Evolutionary conservation across 2,888 invertebrate genomes (phyloP).

Genomic region (Dryocosmus kuriphilus): DNA sequence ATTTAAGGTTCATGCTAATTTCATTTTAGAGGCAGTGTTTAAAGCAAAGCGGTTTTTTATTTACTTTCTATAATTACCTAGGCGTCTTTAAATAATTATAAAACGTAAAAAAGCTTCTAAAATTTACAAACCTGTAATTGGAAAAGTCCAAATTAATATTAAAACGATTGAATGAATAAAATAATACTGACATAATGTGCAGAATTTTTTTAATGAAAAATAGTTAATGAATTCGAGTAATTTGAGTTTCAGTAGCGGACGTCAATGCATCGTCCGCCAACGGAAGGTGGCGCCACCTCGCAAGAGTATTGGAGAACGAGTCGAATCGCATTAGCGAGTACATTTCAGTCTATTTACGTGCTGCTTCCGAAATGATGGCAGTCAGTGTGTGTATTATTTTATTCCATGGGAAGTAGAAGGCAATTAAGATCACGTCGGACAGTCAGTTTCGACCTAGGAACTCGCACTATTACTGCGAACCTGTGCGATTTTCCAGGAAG

Average conservation of each 20-base stretch:
- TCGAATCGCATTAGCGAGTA: constrained; percentile 48
- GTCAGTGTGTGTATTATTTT: constrained; percentile 41
- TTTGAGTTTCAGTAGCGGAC: constrained; percentile 64
- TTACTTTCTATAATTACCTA: too few relatives aligned
- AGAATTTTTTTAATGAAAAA: not conserved
- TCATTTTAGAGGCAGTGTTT: too few relatives aligned
- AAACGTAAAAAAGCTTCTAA: too few relatives aligned
- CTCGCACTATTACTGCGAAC: constrained; percentile 43
- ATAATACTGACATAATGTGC: not conserved
- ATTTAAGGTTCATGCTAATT: too few relatives aligned
- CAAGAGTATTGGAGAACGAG: constrained; percentile 45
- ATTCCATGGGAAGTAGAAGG: constrained; percentile 48
- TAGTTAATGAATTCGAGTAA: constrained; percentile 2
- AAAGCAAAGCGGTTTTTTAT: too few relatives aligned
- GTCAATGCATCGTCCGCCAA: constrained; percentile 69
- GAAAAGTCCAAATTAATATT: too few relatives aligned
- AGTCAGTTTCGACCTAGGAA: constrained; percentile 39
- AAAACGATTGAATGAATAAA: not conserved
- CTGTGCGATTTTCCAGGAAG: constrained; percentile 47
- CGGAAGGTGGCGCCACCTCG: constrained; percentile 71
- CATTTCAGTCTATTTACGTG: constrained; percentile 50
- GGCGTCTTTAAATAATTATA: too few relatives aligned
- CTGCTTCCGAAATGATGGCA: constrained; percentile 56
- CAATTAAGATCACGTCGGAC: constrained; percentile 54
- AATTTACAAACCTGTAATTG: too few relatives aligned